These are phyloP conservation scores for Machaerirhynchus nigripectus DNA, from an alignment of 2,113 vertebrate genomes.

Conservation along the genomic window DNA sequence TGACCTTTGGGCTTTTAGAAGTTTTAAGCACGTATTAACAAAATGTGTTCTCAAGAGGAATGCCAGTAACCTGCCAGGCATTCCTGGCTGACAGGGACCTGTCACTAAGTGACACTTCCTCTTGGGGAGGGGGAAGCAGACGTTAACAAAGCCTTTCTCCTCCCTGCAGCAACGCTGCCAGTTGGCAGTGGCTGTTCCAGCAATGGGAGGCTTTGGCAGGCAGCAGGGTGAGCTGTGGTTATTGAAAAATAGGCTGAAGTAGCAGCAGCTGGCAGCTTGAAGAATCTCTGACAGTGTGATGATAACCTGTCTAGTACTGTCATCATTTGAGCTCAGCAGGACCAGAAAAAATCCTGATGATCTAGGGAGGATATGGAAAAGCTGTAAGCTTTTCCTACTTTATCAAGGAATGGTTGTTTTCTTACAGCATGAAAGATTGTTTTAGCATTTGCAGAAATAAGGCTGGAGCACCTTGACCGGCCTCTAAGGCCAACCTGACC, in stretches of 20 bases:
- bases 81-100: background rate
- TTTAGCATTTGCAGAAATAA: background rate
- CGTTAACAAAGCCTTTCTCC: background rate
- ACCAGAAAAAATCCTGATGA: background rate
- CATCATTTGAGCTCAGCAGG: background rate
- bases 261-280: slow-evolving; percentile 24
- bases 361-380: background rate
- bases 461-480: background rate
- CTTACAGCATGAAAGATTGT: background rate
- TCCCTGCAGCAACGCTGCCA: background rate
- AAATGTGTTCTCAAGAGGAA: background rate
- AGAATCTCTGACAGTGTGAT: background rate
- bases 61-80: background rate
- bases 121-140: background rate
- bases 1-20: background rate
- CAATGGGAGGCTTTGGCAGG: background rate
- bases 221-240: background rate
- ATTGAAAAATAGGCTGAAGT: background rate
- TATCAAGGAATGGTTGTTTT: background rate
- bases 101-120: background rate
- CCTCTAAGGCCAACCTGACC: background rate
- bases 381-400: background rate
- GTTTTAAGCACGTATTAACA: background rate
- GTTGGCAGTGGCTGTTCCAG: background rate
- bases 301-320: slow-evolving; percentile 22